A percentile compares a stretch with the other conserved stretches of the same genome.
These are phyloP conservation scores for Pantelozetes paolii DNA, from an alignment of 2,888 invertebrate genomes.

Conservation along the genomic window DNA sequence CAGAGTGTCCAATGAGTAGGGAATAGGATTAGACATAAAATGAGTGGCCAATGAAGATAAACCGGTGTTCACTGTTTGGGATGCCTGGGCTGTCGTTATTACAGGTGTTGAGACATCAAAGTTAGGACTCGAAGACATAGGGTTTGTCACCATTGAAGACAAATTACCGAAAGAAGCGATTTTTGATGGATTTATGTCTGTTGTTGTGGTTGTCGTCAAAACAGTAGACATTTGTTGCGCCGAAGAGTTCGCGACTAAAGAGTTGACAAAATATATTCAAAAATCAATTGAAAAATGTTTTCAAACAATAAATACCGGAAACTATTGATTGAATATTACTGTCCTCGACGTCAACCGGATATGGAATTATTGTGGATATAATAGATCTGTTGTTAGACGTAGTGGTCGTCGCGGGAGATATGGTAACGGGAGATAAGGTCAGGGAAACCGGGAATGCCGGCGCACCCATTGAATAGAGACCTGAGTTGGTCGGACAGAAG, in stretches of 20 bases:
- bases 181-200: no score
- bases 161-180: no score
- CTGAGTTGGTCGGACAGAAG: not conserved
- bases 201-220: no score
- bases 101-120: not conserved
- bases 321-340: not conserved
- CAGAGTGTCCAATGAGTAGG: not conserved
- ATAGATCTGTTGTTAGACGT: not conserved
- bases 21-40: not conserved
- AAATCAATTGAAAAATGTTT: no score
- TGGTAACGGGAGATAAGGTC: conserved; percentile 45
- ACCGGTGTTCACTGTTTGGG: not conserved
- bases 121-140: not conserved
- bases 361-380: not conserved
- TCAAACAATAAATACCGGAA: no score
- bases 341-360: not conserved
- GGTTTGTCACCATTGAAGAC: not conserved
- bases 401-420: conserved; percentile 45
- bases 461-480: conserved; percentile 42
- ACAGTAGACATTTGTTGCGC: not conserved
- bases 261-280: no score
- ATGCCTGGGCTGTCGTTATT: not conserved
- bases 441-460: conserved; percentile 47
- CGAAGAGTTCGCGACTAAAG: no score
- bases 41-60: not conserved